Evolutionary conservation across 2,888 invertebrate species (phyloP).

Genomic region (Lasioglossum calceatum): DNA sequence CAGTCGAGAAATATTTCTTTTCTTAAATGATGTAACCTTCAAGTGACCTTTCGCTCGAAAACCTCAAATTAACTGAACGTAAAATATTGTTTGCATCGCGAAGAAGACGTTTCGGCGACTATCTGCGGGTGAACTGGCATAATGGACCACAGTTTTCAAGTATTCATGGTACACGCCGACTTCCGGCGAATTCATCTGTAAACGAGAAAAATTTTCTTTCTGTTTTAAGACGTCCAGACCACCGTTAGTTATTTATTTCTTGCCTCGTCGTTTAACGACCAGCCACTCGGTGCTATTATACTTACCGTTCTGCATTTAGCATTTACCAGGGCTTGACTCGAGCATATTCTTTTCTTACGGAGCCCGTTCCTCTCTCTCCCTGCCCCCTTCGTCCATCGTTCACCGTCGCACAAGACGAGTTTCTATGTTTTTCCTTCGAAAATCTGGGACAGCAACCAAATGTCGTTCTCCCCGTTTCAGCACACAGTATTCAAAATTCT

Average conservation of each 20-base stretch:
- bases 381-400: not conserved
- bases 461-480: conserved; percentile 30
- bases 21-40: no score
- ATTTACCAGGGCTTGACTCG: conserved; percentile 20
- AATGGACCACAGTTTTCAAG: not conserved
- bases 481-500: conserved; percentile 66
- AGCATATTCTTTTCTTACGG: conserved; percentile 34
- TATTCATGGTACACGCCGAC: not conserved
- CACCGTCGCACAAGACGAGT: not conserved
- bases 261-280: conserved; percentile 10
- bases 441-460: conserved; percentile 37
- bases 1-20: not conserved
- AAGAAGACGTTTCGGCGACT: not conserved
- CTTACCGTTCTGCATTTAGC: conserved; percentile 3
- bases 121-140: not conserved
- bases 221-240: not conserved
- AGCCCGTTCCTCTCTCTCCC: no score
- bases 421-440: conserved; percentile 14
- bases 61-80: not conserved
- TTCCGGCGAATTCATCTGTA: not conserved
- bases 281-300: conserved; percentile 12
- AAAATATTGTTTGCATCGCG: not conserved
- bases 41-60: not conserved
- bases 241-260: conserved; percentile 33
- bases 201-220: conserved; percentile 9